Conservation (phyloP, 1,140 invertebrate genomes). For the Caerostris extrusa region DNA sequence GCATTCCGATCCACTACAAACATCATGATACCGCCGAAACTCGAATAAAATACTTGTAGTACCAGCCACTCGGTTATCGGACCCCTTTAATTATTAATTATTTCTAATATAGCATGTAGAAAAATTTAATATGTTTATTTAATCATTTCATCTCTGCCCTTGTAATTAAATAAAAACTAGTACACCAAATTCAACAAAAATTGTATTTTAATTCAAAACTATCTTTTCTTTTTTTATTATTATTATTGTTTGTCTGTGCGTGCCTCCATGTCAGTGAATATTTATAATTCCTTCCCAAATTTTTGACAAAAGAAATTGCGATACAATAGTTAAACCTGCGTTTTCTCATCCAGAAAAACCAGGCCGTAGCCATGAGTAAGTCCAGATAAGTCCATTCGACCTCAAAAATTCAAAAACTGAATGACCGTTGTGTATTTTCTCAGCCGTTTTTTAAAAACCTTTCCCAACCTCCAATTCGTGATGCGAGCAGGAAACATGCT, state of each 20-base stretch:
- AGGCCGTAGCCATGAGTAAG: conserved; percentile 29
- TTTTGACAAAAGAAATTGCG: neutral
- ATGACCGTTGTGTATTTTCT: conserved; percentile 46
- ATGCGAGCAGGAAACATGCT: conserved; percentile 71
- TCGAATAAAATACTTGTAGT: too few species aligned
- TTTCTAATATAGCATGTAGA: neutral
- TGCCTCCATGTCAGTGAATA: neutral
- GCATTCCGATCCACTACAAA: too few species aligned
- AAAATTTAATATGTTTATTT: neutral
- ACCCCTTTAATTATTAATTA: too few species aligned
- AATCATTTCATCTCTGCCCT: neutral
- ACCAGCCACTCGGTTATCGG: too few species aligned
- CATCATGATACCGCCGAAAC: too few species aligned
- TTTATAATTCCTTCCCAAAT: neutral
- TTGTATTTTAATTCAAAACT: neutral
- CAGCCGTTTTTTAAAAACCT: neutral
- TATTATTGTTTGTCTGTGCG: neutral
- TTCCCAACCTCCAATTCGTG: conserved; percentile 48
- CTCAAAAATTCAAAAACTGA: conserved; percentile 64
- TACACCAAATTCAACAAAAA: too few species aligned
- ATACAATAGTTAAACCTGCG: neutral
- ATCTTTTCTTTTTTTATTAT: neutral
- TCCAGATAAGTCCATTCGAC: conserved; percentile 44
- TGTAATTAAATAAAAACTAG: neutral
- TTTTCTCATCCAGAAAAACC: neutral